Base-by-base conservation (phyloP, 2,113 vertebrate species). In the Neolamprologus tretocephalus region DNA sequence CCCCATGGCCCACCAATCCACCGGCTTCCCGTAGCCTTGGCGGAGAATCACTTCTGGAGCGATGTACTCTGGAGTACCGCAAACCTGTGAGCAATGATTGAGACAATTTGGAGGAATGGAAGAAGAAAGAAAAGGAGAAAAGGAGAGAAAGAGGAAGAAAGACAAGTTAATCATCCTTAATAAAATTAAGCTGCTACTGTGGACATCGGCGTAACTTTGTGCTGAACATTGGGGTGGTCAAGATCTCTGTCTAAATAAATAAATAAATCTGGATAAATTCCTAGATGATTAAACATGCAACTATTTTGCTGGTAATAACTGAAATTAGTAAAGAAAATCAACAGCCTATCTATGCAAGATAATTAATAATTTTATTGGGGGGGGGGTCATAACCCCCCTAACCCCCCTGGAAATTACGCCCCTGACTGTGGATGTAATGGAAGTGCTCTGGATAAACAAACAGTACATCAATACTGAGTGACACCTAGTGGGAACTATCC, bases 1-100 rank as follows among this genome's bases (percentile, higher is more conserved):
- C 11, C 98, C 98, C 98, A 99, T 99, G 7, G 98, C 98, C 98
- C 98, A 99, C 98, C 98, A 99, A 91, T 99, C 98, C 89, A 99
- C 98, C 0, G 98, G 98, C 87, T 98, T 99, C 8, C 98, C 98
- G 1, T 99, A 99, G 83, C 98, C 98, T 94, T 98, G 98, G 19
- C 98, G 96, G 66, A 99, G 96, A 94, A 99, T 99, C 87, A 99
- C 98, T 94, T 99, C 98, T 0, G 98, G 98, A 0, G 98, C 98
- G 66, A 99, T 99, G 96, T 99, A 99, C 95, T 99, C 98, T 0
- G 98, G 98, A 16, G 98, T 99, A 13, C 98, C 98, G 7, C 98
- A 99, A 58, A 99, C 98, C 98, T 99, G 92, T 13, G 49, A n/a
- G 14, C 19, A 83, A 35, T 9, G n/a, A 82, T 42, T 17, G 55